Conservation (phyloP, 2,113 vertebrate genomes). For the Psettodes erumei region DNA sequence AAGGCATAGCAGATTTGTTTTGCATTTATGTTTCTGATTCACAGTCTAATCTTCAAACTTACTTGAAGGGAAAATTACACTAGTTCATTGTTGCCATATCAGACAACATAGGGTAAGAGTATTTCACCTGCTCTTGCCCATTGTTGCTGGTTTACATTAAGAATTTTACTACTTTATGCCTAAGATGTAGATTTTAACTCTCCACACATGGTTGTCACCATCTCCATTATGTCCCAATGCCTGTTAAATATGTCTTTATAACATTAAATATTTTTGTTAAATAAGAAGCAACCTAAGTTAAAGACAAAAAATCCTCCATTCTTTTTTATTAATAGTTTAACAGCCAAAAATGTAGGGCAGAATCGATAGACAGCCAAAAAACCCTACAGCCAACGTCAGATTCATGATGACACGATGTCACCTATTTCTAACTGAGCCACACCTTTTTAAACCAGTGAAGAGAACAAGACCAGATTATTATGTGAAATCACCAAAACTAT, state of each 20-base stretch:
- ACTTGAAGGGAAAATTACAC: constrained; percentile 11
- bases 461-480: not conserved
- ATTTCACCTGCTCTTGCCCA: constrained; percentile 43
- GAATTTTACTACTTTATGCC: constrained; percentile 6
- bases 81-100: constrained; percentile 25
- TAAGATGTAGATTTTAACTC: constrained; percentile 6
- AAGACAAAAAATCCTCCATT: not conserved
- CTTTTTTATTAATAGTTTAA: not conserved
- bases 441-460: not conserved
- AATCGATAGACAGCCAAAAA: not conserved
- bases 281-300: not conserved
- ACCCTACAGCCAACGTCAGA: not conserved
- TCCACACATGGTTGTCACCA: not conserved
- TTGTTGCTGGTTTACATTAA: constrained; percentile 27
- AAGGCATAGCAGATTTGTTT: not conserved
- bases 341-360: not conserved
- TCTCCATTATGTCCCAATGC: too few relatives aligned
- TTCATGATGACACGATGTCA: not conserved
- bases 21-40: constrained; percentile 21
- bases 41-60: constrained; percentile 20
- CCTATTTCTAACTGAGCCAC: not conserved
- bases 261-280: not conserved
- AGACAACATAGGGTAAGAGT: constrained; percentile 27
- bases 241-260: too few relatives aligned
- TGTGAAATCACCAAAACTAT: too few relatives aligned